Evolutionary conservation across 2,113 vertebrate species (phyloP).

Genomic region (Nibea coibor): DNA sequence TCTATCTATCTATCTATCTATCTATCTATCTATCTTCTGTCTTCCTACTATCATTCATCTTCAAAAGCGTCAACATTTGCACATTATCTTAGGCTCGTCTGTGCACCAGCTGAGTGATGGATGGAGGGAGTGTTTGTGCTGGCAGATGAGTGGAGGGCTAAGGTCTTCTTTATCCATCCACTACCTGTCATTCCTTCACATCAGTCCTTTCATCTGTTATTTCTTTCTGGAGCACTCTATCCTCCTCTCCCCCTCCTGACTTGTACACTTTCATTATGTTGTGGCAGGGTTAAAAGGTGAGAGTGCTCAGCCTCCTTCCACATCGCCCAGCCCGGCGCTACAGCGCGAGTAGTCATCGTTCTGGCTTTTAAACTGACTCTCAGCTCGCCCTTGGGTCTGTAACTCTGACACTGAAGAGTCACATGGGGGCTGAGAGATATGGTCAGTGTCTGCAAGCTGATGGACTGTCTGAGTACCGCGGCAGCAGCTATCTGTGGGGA

Average conservation of each 20-base stretch:
- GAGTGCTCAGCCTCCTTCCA: constrained; percentile 1
- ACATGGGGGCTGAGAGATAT: constrained; percentile 43
- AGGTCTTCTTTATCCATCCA: constrained; percentile 67
- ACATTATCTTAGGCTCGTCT: constrained; percentile 46
- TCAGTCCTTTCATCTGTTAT: constrained; percentile 42
- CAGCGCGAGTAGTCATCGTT: constrained; percentile 39
- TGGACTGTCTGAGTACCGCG: constrained; percentile 54
- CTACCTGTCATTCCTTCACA: constrained; percentile 69
- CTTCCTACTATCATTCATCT: constrained; percentile 57
- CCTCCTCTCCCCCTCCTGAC: constrained; percentile 22
- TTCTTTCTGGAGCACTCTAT: constrained; percentile 6
- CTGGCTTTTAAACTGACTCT: constrained; percentile 32
- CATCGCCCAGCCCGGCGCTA: background rate
- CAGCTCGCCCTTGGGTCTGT: constrained; percentile 32
- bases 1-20: constrained; percentile 5
- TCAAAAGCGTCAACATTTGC: constrained; percentile 20
- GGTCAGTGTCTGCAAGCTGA: constrained; percentile 49
- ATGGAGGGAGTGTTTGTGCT: constrained; percentile 54
- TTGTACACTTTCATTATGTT: constrained; percentile 35
- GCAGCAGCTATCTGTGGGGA: constrained; percentile 28
- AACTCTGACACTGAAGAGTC: constrained; percentile 47
- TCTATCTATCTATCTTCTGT: constrained; percentile 10
- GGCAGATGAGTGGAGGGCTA: constrained; percentile 59
- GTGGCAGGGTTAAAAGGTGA: constrained; percentile 61
- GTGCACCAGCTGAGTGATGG: constrained; percentile 61